phyloP scores from a whole-genome alignment of 2,888 invertebrate species.

The Agrenia bidenticulata region DNA sequence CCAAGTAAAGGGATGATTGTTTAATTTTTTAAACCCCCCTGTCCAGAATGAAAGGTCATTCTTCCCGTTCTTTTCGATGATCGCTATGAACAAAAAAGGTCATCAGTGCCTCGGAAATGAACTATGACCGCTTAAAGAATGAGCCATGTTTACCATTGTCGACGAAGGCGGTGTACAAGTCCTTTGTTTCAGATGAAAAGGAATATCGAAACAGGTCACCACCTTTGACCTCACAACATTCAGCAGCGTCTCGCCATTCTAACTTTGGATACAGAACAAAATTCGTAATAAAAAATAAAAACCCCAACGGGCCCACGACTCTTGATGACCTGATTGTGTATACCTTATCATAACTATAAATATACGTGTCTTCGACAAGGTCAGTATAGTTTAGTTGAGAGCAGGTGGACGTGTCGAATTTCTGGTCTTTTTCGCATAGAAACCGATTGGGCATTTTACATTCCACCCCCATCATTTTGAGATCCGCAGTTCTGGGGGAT shows the following conservation, averaged over 20 bases:
- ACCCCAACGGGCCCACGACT: too few relatives aligned
- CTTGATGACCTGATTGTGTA: too few relatives aligned
- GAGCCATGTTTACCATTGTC: constrained; percentile 8
- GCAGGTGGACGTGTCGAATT: not conserved
- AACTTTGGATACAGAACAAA: not conserved
- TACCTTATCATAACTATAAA: not conserved
- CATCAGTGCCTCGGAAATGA: not conserved
- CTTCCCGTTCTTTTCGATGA: not conserved
- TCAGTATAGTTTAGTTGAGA: not conserved
- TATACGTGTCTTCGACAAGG: not conserved
- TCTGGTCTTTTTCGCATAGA: not conserved
- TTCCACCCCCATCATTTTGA: not conserved
- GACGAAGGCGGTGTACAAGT: not conserved
- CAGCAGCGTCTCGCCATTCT: constrained; percentile 6
- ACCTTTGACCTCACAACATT: constrained; percentile 13
- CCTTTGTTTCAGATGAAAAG: not conserved
- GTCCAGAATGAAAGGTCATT: constrained; percentile 3
- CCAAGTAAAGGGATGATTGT: not conserved
- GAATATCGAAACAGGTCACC: not conserved
- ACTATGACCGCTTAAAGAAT: not conserved
- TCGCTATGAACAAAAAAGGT: not conserved
- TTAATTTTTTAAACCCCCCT: constrained; percentile 10
- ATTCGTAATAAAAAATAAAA: too few relatives aligned
- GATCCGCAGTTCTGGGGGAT: not conserved
- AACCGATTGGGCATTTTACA: not conserved